Base-by-base conservation (phyloP, 1,140 invertebrate genomes). In the Drusus annulatus region DNA sequence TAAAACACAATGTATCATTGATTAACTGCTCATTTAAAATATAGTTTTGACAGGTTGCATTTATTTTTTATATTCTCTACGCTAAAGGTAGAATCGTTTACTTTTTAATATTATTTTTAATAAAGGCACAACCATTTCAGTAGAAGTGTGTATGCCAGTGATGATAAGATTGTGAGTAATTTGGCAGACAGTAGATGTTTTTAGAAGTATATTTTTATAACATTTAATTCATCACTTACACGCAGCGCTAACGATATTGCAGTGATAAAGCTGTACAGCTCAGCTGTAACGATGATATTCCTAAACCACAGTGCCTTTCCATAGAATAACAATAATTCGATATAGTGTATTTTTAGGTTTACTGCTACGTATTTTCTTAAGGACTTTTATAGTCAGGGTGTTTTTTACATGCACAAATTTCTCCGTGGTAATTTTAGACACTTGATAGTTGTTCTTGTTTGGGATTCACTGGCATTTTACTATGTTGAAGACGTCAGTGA, bases 221-320 rank as follows among this genome's bases (percentile, higher is more conserved):
- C 15, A 31, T 68, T 17, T 68, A 16, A 68, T 68, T 17, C 31
- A 68, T 25, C 63, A 68, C 31, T 68, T 68, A 31, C 10, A 25
- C 19, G 28, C n/a, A 68, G 23, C 17, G 63, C 63, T 25, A 36
- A 36, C 17, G 16, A 68, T 60, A 36, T 17, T 17, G 62, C 63
- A 31, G 63, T 68, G n/a, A 36, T 31, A 60, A 36, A 16, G 63
- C 63, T 50, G 63, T 68, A 36, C 62, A 45, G 36, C 36, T 45
- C 36, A 45, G 36, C 36, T 45, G 36, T 45, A 10, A 68, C 31
- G 19, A 45, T 10, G 76, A 83, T 83, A 83, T 83, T 83, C 82
- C 82, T 83, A 83, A 74, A 79, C 76, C 69, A 79, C 82, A 81
- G 82, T 83, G 82, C 82, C 82, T 83, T 83, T 83, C 76, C 77